phyloP scores from a whole-genome alignment of 1,140 invertebrate genomes.

The Lasioglossum albipes region DNA sequence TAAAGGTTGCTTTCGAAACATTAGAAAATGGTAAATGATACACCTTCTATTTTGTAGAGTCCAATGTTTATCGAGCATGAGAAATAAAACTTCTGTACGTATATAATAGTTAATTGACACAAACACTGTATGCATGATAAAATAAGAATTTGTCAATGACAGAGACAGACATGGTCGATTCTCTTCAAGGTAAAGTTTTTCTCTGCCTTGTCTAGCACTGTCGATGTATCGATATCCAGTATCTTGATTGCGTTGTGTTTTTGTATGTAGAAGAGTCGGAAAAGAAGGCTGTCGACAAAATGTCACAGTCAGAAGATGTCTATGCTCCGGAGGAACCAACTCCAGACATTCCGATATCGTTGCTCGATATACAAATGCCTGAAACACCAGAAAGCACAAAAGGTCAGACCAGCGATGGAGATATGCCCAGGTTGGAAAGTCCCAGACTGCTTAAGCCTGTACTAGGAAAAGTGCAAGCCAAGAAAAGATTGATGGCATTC shows the following conservation, averaged over 20 bases:
- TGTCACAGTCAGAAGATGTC: slow-evolving; percentile 50
- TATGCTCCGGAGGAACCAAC: slow-evolving; percentile 58
- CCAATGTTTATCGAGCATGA: slow-evolving; percentile 14
- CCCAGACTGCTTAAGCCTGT: slow-evolving; percentile 76
- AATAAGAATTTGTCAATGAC: slow-evolving; percentile 34
- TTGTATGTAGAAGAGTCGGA: slow-evolving; percentile 16
- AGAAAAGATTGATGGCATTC: slow-evolving; percentile 79
- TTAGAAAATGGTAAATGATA: slow-evolving; percentile 9
- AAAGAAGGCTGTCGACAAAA: slow-evolving; percentile 36
- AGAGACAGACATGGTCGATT: slow-evolving; percentile 16
- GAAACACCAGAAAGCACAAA: slow-evolving; percentile 71
- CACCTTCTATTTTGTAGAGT: slow-evolving; percentile 26
- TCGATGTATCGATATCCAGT: not conserved
- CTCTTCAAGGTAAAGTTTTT: slow-evolving; percentile 28
- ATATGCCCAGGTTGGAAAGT: slow-evolving; percentile 65
- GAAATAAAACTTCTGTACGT: slow-evolving; percentile 2
- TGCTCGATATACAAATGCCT: slow-evolving; percentile 72
- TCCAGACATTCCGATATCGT: slow-evolving; percentile 48
- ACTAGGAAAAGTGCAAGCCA: slow-evolving; percentile 77
- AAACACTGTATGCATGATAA: slow-evolving; percentile 17
- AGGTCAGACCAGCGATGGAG: slow-evolving; percentile 61
- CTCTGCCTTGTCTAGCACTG: not conserved
- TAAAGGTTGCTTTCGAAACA: not conserved
- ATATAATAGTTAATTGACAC: not conserved
- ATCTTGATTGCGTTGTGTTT: not conserved